A percentile compares a stretch with the other conserved stretches of the same genome.
Conservation (phyloP, 92 coral and sea anemone species). For the Diadumene lineata region DNA sequence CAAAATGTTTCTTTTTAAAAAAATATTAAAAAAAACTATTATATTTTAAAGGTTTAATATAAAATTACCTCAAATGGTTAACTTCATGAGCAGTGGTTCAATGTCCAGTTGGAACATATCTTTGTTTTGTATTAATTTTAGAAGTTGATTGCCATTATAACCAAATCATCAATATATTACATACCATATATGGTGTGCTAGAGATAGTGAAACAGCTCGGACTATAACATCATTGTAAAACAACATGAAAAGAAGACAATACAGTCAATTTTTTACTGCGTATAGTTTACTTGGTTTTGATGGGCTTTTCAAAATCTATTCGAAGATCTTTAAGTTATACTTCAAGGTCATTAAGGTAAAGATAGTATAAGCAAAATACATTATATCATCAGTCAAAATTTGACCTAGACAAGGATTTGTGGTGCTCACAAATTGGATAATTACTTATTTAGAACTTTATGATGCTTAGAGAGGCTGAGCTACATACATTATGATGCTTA, state of each 20-base stretch:
- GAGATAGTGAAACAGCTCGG: slow-evolving; percentile 15
- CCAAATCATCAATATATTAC: background rate
- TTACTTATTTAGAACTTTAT: too few species aligned
- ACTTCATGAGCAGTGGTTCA: background rate
- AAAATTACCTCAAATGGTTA: too few species aligned
- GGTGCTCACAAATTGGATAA: too few species aligned
- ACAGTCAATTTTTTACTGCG: background rate
- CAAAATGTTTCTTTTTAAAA: too few species aligned
- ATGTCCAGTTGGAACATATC: background rate
- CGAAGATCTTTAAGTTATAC: slow-evolving; percentile 17
- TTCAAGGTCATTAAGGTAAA: background rate
- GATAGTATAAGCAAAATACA: too few species aligned
- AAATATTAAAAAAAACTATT: too few species aligned
- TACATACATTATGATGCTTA: too few species aligned
- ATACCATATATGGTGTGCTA: slow-evolving; percentile 4
- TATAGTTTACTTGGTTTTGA: background rate
- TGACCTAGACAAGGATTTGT: too few species aligned
- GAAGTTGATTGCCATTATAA: background rate
- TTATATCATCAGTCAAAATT: too few species aligned
- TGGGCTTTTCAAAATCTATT: slow-evolving; percentile 22
- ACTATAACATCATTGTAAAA: background rate
- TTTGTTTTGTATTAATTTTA: background rate
- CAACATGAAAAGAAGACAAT: background rate
- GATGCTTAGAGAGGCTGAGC: too few species aligned
- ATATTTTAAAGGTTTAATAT: too few species aligned